These are phyloP conservation scores for Gasterosteus nipponicus DNA, from an alignment of 2,113 vertebrate genomes.

Conservation along the genomic window DNA sequence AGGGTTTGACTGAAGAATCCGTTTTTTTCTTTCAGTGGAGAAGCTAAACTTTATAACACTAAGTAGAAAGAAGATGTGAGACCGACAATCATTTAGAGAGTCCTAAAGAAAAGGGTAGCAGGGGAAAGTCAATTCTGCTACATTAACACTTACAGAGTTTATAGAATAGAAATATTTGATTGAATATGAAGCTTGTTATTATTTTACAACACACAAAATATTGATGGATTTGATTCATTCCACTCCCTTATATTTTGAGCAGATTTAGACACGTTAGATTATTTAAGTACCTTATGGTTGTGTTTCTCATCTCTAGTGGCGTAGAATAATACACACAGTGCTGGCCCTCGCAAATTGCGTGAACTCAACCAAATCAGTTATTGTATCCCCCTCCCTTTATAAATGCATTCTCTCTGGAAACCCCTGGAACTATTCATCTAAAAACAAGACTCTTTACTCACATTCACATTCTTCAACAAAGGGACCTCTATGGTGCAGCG, in stretches of 20 bases:
- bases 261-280: neutral
- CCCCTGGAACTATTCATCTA: too few species aligned
- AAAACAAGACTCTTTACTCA: neutral
- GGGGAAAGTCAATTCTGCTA: neutral
- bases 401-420: neutral
- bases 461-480: neutral
- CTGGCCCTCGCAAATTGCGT: neutral
- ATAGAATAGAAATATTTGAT: too few species aligned
- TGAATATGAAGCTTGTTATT: neutral
- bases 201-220: neutral
- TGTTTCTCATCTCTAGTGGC: neutral
- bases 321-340: neutral
- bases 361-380: neutral
- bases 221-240: neutral
- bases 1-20: slow-evolving; percentile 39
- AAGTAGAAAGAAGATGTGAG: slow-evolving; percentile 6
- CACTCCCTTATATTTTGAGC: neutral
- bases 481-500: neutral
- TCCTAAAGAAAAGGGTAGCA: slow-evolving; percentile 13
- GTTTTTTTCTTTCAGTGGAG: slow-evolving; percentile 5
- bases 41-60: slow-evolving; percentile 32
- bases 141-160: neutral
- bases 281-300: neutral
- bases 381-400: neutral
- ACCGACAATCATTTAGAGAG: slow-evolving; percentile 10